phyloP scores from a whole-genome alignment of 2,797 vertebrate species.

The Alosa sapidissima region DNA sequence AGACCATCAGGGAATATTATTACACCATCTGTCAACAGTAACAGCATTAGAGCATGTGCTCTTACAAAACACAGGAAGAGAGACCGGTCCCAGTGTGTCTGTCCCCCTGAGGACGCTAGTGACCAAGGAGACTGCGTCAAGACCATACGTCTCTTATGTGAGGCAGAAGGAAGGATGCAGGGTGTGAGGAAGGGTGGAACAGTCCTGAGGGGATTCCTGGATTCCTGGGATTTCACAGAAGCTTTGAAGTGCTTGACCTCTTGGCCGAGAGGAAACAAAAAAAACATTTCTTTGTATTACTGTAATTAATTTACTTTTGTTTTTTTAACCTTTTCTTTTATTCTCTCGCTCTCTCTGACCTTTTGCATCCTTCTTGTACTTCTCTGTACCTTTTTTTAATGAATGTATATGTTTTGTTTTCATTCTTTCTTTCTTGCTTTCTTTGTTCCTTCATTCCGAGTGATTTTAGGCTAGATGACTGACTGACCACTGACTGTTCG shows the following conservation, averaged over 20 bases:
- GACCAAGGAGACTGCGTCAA: not conserved
- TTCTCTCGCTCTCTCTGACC: not conserved
- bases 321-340: not conserved
- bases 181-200: not conserved
- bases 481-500: not conserved
- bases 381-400: not conserved
- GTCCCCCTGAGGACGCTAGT: not conserved
- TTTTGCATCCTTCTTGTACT: not conserved
- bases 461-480: not conserved
- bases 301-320: not conserved
- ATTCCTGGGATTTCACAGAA: not conserved
- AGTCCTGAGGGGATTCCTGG: not conserved
- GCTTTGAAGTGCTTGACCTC: not conserved
- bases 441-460: not conserved
- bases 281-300: not conserved
- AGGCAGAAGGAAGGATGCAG: not conserved
- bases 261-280: not conserved
- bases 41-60: not conserved
- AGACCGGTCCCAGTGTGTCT: not conserved
- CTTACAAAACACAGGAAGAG: not conserved
- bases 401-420: not conserved
- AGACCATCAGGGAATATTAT: conserved; percentile 3
- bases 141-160: not conserved
- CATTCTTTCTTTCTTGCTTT: not conserved
- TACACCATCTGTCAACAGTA: not conserved